Evolutionary conservation across 2,797 vertebrate genomes (phyloP).

Genomic region (Notolepis coatsorum): DNA sequence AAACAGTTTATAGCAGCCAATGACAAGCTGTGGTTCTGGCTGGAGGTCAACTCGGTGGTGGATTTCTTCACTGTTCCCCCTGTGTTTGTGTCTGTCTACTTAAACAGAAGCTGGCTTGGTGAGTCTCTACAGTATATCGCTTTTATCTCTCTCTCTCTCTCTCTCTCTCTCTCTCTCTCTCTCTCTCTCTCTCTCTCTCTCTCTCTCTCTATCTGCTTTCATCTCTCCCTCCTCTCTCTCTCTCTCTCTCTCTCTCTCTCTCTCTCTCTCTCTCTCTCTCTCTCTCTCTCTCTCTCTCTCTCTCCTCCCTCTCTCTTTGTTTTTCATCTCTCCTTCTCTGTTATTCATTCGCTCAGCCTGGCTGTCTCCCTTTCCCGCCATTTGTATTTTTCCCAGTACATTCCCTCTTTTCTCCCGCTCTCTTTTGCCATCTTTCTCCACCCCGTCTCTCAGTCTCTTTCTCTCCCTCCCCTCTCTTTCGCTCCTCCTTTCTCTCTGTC

Average conservation of each 20-base stretch:
- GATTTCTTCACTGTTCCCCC: conserved; percentile 99
- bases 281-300: conserved; percentile 7
- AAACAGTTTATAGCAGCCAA: conserved; percentile 98
- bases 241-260: conserved; percentile 40
- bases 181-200: neutral
- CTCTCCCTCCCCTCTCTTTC: neutral
- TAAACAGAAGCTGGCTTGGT: conserved; percentile 99
- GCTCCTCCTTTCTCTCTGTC: conserved; percentile 20
- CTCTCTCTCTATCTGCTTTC: neutral
- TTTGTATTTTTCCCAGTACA: neutral
- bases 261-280: neutral
- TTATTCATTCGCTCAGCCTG: too few relatives aligned
- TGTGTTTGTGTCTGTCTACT: conserved; percentile 97
- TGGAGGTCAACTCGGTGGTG: conserved; percentile 98
- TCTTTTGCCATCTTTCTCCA: conserved; percentile 34
- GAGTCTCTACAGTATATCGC: conserved; percentile 71
- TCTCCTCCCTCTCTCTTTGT: neutral
- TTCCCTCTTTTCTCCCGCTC: conserved; percentile 1
- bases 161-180: conserved; percentile 1
- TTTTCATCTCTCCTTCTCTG: too few relatives aligned
- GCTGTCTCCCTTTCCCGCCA: neutral
- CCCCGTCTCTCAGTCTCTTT: conserved; percentile 12
- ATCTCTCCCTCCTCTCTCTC: conserved; percentile 19
- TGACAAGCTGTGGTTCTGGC: conserved; percentile 98
- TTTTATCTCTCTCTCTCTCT: neutral